Percentiles rank a stretch among this genome's conserved stretches.
Conservation (phyloP, 1,140 invertebrate genomes). For the Drosophila melanogaster region DNA sequence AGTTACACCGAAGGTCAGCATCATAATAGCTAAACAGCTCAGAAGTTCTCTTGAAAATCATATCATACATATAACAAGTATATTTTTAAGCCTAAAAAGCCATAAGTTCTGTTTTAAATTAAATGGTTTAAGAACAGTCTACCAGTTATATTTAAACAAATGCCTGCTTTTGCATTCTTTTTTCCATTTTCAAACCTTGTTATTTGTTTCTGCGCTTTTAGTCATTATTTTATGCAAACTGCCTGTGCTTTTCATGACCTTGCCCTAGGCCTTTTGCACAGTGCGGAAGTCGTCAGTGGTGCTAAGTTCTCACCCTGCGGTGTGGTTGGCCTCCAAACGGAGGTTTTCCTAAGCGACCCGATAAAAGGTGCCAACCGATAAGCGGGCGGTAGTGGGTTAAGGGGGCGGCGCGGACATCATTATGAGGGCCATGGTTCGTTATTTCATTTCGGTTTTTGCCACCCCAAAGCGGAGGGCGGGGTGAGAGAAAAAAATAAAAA, state of each 20-base stretch:
- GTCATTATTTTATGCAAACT: too few species aligned
- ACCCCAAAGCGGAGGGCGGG: background rate
- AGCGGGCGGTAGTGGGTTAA: conserved; percentile 15
- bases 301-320: background rate
- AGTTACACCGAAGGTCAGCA: background rate
- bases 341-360: conserved; percentile 16
- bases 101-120: too few species aligned
- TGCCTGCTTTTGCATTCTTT: too few species aligned
- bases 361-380: conserved; percentile 51
- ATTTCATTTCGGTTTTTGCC: conserved; percentile 29
- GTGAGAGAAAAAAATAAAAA: background rate
- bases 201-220: too few species aligned
- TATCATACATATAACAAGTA: too few species aligned
- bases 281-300: background rate
- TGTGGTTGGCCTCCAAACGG: conserved; percentile 33
- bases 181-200: too few species aligned
- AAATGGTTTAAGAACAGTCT: too few species aligned
- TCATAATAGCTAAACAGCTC: background rate
- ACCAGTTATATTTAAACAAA: too few species aligned
- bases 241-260: too few species aligned
- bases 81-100: too few species aligned
- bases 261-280: background rate
- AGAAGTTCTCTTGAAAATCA: too few species aligned
- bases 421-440: conserved; percentile 29
- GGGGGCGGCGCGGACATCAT: conserved; percentile 10